Evolutionary conservation across 2,888 invertebrate species (phyloP), one percentile per base, ranked within the genome.

Genomic region (Cephus rjabovi): DNA sequence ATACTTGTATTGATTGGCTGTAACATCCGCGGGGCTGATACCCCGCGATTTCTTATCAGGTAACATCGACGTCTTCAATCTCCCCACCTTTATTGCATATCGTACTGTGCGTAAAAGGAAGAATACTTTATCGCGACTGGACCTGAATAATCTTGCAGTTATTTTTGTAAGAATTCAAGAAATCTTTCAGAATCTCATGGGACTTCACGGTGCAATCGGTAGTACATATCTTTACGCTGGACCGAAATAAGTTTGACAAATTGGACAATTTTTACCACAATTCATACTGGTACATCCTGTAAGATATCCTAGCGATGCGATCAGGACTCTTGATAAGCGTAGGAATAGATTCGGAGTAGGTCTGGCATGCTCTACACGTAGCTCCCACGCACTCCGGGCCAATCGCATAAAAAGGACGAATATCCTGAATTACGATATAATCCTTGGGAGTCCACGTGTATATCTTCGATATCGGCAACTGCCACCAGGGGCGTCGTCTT

Each of bases 1-100:
- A 70, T 30, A 74, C 68, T 33, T 75, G 76, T 81, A 84, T 83
- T 80, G 83, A 83, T 83, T 84, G 83, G 80, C 80, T 73, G 15
- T 74, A 56, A 77, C 40, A 74, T 68, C 70, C 70, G 74, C 75
- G 78, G 12, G 9, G 6, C 30, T 31, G 71, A 71, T 34, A 34
- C 12, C 23, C 77, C 76, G 74, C 74, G 77, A 81, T 76, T 80
- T 68, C 68, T 77, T 76, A 79, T 79, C 69, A 76, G 79, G 77
- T 74, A 74, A 74, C 34, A 40, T 74, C 71, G 56, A 31, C 71
- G 71, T 71, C 31, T 12, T 71, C 71, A 1, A 71, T 71, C 33
- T 71, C 71, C n/a, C 31, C 31, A 71, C 71, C 31, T 71, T 30
- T 31, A 71, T 31, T 12, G 71, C 31, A 71, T 31, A 31, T 71